Conservation (phyloP, 2,797 vertebrate species). For the Chaenodraco wilsoni region DNA sequence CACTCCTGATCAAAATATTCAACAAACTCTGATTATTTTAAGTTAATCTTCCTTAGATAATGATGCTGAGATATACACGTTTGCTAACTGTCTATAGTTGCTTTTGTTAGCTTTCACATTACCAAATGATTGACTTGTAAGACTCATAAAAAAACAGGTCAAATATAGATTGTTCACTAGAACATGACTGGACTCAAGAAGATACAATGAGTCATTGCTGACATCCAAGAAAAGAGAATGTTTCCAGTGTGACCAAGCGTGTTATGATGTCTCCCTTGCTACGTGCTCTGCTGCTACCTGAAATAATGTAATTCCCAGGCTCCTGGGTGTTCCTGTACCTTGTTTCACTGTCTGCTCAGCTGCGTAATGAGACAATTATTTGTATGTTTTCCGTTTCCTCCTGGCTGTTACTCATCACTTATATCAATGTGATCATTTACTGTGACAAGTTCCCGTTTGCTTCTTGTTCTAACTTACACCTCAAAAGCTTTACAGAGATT, state of each 20-base stretch:
- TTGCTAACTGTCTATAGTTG: too few relatives aligned
- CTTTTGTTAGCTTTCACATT: too few relatives aligned
- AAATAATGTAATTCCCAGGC: constrained; percentile 41
- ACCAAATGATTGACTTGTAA: too few relatives aligned
- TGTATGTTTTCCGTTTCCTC: constrained; percentile 37
- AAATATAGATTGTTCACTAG: too few relatives aligned
- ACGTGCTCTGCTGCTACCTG: constrained; percentile 10
- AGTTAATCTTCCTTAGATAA: too few relatives aligned
- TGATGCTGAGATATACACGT: too few relatives aligned
- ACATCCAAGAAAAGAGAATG: constrained; percentile 9
- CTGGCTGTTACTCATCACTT: constrained; percentile 1
- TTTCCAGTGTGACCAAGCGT: neutral
- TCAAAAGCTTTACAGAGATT: neutral
- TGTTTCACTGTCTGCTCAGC: constrained; percentile 24
- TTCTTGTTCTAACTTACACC: neutral
- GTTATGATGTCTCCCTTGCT: neutral
- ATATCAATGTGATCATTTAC: neutral
- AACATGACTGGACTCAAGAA: neutral
- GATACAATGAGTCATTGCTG: neutral
- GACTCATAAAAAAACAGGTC: too few relatives aligned
- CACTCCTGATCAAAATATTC: too few relatives aligned
- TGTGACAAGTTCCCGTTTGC: neutral
- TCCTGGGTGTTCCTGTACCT: constrained; percentile 6
- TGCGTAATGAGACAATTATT: constrained; percentile 49
- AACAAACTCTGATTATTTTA: too few relatives aligned